Conservation (phyloP, 2,888 invertebrate genomes). For the Eristalis arbustorum region DNA sequence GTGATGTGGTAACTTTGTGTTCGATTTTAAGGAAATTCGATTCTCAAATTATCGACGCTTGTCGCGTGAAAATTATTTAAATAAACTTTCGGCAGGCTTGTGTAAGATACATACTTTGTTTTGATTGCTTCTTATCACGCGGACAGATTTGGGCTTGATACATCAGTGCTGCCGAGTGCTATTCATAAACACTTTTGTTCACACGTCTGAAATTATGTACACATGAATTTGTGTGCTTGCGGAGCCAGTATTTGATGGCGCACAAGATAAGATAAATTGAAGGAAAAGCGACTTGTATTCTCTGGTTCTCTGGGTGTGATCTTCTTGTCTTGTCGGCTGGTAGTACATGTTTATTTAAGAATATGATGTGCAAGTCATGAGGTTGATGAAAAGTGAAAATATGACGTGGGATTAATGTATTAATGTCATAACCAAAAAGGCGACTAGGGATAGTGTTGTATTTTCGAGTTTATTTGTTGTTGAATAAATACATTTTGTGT, state of each 20-base stretch:
- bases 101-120: slow-evolving; percentile 44
- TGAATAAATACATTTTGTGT: not conserved
- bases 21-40: not conserved
- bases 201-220: slow-evolving; percentile 16
- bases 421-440: not conserved
- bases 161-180: slow-evolving; percentile 6
- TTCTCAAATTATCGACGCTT: not conserved
- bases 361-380: not conserved
- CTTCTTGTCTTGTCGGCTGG: not conserved
- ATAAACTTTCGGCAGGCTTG: slow-evolving; percentile 27
- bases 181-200: slow-evolving; percentile 36
- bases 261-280: not conserved
- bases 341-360: slow-evolving; percentile 11
- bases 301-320: not conserved
- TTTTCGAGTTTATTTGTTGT: not conserved
- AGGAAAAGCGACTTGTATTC: not conserved
- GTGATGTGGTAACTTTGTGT: not conserved
- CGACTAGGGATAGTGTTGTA: not conserved
- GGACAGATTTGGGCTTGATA: slow-evolving; percentile 18
- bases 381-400: slow-evolving; percentile 4
- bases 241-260: slow-evolving; percentile 1
- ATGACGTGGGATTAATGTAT: not conserved
- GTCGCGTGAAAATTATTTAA: slow-evolving; percentile 33
- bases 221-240: not conserved
- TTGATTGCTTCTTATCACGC: slow-evolving; percentile 38